Evolutionary conservation across 2,797 vertebrate species (phyloP), one percentile per base, ranked within the genome.

Genomic region (Enteromius viviparus): DNA sequence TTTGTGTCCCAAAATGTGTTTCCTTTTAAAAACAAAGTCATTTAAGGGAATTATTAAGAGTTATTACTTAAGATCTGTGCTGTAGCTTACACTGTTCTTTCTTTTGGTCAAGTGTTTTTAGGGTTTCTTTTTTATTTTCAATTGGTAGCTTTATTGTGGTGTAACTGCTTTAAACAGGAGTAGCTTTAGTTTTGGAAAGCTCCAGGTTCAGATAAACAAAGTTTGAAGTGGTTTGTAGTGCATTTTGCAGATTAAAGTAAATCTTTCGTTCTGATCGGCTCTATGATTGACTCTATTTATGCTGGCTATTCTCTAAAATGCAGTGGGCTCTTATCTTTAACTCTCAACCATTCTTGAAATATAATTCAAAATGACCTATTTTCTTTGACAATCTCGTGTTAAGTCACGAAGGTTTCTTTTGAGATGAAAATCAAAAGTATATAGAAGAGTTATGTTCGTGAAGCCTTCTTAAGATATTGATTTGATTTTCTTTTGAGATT

Each of bases 401-500:
- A 55, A 55, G 32, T 79, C 34, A 0, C 29, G 42, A 21, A 71
- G 53, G 60, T 71, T 60, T 45, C 37, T 71, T 40, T 26, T 15
- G 53, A 80, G 26, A 80, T 45, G 1, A n/a, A 71, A 58, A 7
- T 23, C 23, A 80, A 70, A 69, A 40, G 23, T 58, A 49, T 58
- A 70, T 23, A 71, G 23, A 71, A 58, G n/a, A 29, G 23, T 29
- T 29, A 19, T 65, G 60, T 65, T 80, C 51, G 58, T n/a, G 17
- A 71, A 49, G 37, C 3, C 42, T 45, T 80, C 53, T 32, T 80
- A 70, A 70, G 66, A 53, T 60, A 71, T 47, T 47, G 68, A 60
- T 80, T 47, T 47, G 29, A 29, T 60, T 60, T 80, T 15, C 51
- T 1, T 60, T 45, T 47, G 66, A 26, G 45, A 55, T 45, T 65